Evolutionary conservation across 2,888 invertebrate species (phyloP), one percentile per base, ranked within the genome.

Genomic region (Nasonia oneida): DNA sequence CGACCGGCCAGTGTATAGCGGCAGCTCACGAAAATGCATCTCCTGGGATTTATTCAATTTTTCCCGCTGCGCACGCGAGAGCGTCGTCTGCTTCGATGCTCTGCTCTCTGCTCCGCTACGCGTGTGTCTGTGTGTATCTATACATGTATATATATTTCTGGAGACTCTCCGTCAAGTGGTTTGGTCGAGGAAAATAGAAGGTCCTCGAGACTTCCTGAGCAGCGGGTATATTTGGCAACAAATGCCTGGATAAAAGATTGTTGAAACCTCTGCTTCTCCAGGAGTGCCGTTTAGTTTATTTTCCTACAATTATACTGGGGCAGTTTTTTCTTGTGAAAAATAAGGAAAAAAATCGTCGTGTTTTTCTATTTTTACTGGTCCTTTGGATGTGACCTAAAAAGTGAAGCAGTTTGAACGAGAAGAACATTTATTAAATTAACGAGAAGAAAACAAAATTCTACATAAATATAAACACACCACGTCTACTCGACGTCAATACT

Each of bases 41-140:
- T 57, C 70, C 53, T n/a, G 80, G 80, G 80, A 71, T 80, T 80
- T 80, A 80, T 80, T 80, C 80, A 80, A 70, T 80, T 80, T 80
- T 80, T 70, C 53, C 80, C 53, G 47, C 70, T 39, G 61, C 70
- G 79, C 47, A n/a, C 78, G 53, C 47, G 76, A 61, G 14, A 33
- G 18, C 73, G 73, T 42, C 73, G 71, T 39, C 37, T 39, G 71
- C 57, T 61, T 61, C 67, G 67, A 67, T 67, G 23, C 33, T 67
- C 8, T 29, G 14, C 33, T 37, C 67, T 67, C 23, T n/a, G n/a
- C 8, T 61, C 2, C 23, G n/a, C 14, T 67, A 67, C 29, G 14
- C 3, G 12, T 67, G 4, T 67, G 15, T 67, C 2, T 67, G 33
- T 6, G 3, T 67, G 29, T 67, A 14, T 29, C 2, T 29, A 29